A percentile compares a stretch with the other conserved stretches of the same genome.
These are phyloP conservation scores for Pseudopipra pipra DNA, from an alignment of 2,113 vertebrate species.

Conservation along the genomic window DNA sequence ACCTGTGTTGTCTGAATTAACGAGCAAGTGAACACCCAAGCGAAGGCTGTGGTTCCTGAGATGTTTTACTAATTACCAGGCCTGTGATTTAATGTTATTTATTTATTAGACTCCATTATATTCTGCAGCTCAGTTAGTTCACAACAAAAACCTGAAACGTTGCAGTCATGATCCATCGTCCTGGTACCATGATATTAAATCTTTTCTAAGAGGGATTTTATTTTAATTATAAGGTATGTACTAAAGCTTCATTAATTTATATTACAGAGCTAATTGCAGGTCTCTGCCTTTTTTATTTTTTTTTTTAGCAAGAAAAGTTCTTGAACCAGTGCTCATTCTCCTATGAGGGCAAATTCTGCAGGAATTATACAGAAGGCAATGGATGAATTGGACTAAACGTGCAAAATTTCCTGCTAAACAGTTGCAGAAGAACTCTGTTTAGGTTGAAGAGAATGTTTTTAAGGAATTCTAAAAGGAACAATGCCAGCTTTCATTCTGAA, in stretches of 20 bases:
- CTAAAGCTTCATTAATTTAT: slow-evolving; percentile 8
- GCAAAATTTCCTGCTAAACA: not conserved
- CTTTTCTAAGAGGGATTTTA: not conserved
- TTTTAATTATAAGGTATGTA: slow-evolving; percentile 31
- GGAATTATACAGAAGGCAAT: not conserved
- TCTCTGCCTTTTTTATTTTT: not conserved
- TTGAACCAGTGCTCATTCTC: not conserved
- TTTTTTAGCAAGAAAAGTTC: not conserved
- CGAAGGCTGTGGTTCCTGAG: not conserved
- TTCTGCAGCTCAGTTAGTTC: not conserved
- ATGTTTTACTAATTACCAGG: not conserved
- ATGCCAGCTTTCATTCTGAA: not conserved
- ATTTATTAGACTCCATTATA: slow-evolving; percentile 41
- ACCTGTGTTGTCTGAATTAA: not conserved
- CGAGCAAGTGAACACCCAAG: not conserved
- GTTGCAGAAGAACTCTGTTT: not conserved
- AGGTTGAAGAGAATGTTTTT: not conserved
- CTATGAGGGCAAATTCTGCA: not conserved
- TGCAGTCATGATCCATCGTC: not conserved
- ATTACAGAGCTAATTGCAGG: slow-evolving; percentile 6
- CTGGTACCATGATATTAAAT: not conserved
- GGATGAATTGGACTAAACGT: not conserved
- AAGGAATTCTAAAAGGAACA: not conserved
- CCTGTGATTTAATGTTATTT: slow-evolving; percentile 25
- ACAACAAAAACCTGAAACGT: slow-evolving; percentile 4